These are phyloP conservation scores for Meloe dianella DNA, from an alignment of 2,888 invertebrate species.

Conservation along the genomic window DNA sequence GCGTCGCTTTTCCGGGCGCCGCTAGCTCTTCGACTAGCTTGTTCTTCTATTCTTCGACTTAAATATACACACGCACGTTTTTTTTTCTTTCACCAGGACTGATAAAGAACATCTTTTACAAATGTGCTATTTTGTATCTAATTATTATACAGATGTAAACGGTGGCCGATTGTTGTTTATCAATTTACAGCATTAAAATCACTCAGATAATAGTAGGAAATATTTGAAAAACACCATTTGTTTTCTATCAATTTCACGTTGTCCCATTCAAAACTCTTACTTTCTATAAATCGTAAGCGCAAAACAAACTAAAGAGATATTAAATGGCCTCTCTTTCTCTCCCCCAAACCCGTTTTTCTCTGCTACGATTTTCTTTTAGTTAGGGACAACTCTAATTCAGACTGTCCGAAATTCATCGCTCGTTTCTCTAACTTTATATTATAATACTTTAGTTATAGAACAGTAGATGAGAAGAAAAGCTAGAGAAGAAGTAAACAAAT, in stretches of 20 bases:
- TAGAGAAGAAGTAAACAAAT: constrained; percentile 1
- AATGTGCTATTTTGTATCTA: neutral
- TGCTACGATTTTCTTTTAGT: neutral
- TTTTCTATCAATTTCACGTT: neutral
- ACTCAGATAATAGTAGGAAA: neutral
- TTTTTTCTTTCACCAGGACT: neutral
- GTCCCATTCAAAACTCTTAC: neutral
- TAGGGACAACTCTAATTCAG: neutral
- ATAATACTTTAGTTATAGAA: neutral
- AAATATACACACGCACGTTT: neutral
- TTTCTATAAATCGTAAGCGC: neutral
- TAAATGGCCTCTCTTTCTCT: neutral
- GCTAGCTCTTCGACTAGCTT: constrained; percentile 10
- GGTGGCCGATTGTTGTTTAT: neutral
- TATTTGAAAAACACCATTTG: neutral
- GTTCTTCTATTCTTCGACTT: constrained; percentile 1
- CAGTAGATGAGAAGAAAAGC: neutral
- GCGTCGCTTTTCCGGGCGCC: constrained; percentile 60
- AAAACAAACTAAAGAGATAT: neutral
- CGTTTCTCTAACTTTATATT: neutral
- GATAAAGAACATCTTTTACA: neutral
- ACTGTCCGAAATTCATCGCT: constrained; percentile 1
- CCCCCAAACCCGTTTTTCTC: neutral
- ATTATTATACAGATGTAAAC: neutral
- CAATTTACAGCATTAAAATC: neutral